A percentile compares a stretch with the other conserved stretches of the same genome.
These are phyloP conservation scores for Amaurobius ferox DNA, from an alignment of 2,888 invertebrate genomes.

Conservation along the genomic window DNA sequence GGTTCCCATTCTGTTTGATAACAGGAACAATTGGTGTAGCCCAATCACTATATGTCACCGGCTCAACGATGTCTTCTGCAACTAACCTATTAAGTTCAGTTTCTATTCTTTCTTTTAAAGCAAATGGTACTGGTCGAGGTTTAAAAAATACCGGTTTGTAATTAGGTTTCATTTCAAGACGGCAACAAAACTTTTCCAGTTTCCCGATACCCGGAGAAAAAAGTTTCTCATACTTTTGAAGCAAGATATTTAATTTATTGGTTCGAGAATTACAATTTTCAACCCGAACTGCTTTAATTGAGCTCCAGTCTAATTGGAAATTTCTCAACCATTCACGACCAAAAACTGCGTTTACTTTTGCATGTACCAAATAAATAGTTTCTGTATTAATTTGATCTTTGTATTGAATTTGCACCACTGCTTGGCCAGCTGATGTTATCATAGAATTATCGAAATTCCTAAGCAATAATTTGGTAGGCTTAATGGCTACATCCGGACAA, in stretches of 20 bases:
- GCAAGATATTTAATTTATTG: slow-evolving; percentile 31
- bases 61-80: slow-evolving; percentile 40
- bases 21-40: slow-evolving; percentile 45
- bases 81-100: slow-evolving; percentile 41
- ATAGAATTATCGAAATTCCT: slow-evolving; percentile 40
- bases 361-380: slow-evolving; percentile 44
- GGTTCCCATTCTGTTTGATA: slow-evolving; percentile 39
- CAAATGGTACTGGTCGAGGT: slow-evolving; percentile 47
- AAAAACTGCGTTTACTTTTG: slow-evolving; percentile 45
- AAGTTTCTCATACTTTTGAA: slow-evolving; percentile 33
- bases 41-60: slow-evolving; percentile 46
- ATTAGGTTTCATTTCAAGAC: slow-evolving; percentile 46
- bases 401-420: slow-evolving; percentile 41
- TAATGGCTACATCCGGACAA: too few relatives aligned
- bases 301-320: slow-evolving; percentile 35
- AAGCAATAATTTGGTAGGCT: slow-evolving; percentile 41
- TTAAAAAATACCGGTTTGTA: slow-evolving; percentile 42
- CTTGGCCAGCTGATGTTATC: slow-evolving; percentile 35
- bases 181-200: slow-evolving; percentile 43
- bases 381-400: slow-evolving; percentile 47
- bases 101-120: slow-evolving; percentile 47
- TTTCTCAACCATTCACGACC: slow-evolving; percentile 42
- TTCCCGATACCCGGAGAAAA: slow-evolving; percentile 45
- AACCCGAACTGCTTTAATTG: slow-evolving; percentile 36
- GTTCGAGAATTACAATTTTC: slow-evolving; percentile 25